Conservation (phyloP, 1,140 invertebrate species). For the Temnothorax longispinosus region DNA sequence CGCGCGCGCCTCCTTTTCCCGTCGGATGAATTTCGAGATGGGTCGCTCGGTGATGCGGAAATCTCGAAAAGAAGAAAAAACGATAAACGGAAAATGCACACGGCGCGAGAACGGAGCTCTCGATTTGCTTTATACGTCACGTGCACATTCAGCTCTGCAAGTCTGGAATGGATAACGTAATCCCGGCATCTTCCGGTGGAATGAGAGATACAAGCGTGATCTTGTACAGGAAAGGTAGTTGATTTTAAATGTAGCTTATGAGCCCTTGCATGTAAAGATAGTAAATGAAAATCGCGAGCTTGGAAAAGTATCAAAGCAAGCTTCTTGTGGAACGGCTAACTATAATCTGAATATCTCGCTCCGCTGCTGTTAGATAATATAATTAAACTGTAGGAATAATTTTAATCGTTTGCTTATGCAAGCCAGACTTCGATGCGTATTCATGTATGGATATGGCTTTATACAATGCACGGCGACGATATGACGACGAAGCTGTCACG, state of each 20-base stretch:
- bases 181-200: neutral
- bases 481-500: neutral
- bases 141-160: neutral
- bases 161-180: constrained; percentile 15
- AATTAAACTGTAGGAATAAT: neutral
- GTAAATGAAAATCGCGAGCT: constrained; percentile 5
- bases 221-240: constrained; percentile 1
- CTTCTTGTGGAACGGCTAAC: neutral
- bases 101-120: constrained; percentile 7
- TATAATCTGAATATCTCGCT: neutral
- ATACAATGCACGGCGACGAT: neutral
- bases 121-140: constrained; percentile 29
- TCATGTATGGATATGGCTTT: constrained; percentile 24
- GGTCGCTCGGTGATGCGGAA: constrained; percentile 43
- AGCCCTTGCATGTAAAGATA: neutral
- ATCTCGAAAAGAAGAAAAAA: constrained; percentile 28
- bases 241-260: constrained; percentile 28
- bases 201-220: constrained; percentile 15
- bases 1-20: constrained; percentile 44
- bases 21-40: constrained; percentile 63
- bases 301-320: neutral
- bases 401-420: neutral
- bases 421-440: neutral
- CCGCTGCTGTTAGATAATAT: neutral
- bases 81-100: constrained; percentile 1